phyloP scores from a whole-genome alignment of 1,140 invertebrate species.

The Cherax destructor region DNA sequence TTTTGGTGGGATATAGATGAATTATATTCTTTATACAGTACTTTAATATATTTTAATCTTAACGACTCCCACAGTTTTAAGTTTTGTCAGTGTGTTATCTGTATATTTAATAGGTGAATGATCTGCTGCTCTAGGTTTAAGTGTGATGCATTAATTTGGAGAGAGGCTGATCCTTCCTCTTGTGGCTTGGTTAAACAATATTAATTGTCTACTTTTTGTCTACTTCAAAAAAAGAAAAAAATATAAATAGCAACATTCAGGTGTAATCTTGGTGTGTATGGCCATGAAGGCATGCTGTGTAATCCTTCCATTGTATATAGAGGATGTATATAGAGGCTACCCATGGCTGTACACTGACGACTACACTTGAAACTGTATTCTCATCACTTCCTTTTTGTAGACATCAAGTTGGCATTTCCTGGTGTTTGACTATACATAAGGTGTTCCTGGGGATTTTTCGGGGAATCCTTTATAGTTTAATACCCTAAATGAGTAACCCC shows the following conservation, averaged over 20 bases:
- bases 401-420: background rate
- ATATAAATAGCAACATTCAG: background rate
- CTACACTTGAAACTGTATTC: background rate
- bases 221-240: background rate
- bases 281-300: background rate
- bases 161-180: slow-evolving; percentile 31
- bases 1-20: slow-evolving; percentile 33
- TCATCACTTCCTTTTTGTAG: background rate
- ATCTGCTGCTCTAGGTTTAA: slow-evolving; percentile 44
- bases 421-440: background rate
- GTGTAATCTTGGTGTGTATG: background rate
- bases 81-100: slow-evolving; percentile 23
- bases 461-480: slow-evolving; percentile 11
- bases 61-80: background rate
- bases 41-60: slow-evolving; percentile 35
- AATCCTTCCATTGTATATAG: slow-evolving; percentile 51
- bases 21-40: slow-evolving; percentile 25
- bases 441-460: slow-evolving; percentile 6
- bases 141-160: slow-evolving; percentile 25
- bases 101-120: slow-evolving; percentile 33
- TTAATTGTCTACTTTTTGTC: background rate
- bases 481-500: slow-evolving; percentile 17
- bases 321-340: slow-evolving; percentile 14
- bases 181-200: slow-evolving; percentile 21
- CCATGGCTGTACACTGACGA: too few relatives aligned